phyloP scores from a whole-genome alignment of 2,888 invertebrate species.

The Himalopsyche anomala region DNA sequence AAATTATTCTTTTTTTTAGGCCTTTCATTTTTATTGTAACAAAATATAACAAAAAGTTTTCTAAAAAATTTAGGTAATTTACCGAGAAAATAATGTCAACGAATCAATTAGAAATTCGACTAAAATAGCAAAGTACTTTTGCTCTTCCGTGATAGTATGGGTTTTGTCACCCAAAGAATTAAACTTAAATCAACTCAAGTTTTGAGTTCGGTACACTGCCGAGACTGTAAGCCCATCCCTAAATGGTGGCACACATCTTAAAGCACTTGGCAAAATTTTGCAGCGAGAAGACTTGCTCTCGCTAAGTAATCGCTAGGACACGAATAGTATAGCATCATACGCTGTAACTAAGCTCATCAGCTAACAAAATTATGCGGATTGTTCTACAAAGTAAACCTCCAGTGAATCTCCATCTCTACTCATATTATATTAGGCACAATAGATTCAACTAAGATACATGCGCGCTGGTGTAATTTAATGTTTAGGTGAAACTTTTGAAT shows the following conservation, averaged over 20 bases:
- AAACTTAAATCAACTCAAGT: slow-evolving; percentile 8
- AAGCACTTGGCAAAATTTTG: slow-evolving; percentile 18
- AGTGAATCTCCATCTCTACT: background rate
- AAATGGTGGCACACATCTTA: slow-evolving; percentile 30
- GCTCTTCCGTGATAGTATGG: no score
- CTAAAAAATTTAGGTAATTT: no score
- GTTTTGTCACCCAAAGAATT: background rate
- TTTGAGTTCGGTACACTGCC: background rate
- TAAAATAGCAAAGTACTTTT: no score
- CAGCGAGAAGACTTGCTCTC: background rate
- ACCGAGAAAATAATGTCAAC: no score
- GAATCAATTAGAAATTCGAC: no score
- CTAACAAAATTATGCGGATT: slow-evolving; percentile 22
- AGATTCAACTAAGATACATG: no score
- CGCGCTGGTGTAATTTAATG: no score
- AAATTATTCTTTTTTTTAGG: no score
- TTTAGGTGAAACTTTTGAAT: no score
- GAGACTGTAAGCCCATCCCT: background rate
- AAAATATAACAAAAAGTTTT: no score
- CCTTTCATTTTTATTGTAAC: no score
- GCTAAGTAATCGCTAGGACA: background rate
- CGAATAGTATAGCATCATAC: background rate
- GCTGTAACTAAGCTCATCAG: slow-evolving; percentile 7
- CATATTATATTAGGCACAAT: background rate
- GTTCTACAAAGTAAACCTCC: background rate